phyloP scores from a whole-genome alignment of 2,888 invertebrate genomes.

The Lasioglossum morio region DNA sequence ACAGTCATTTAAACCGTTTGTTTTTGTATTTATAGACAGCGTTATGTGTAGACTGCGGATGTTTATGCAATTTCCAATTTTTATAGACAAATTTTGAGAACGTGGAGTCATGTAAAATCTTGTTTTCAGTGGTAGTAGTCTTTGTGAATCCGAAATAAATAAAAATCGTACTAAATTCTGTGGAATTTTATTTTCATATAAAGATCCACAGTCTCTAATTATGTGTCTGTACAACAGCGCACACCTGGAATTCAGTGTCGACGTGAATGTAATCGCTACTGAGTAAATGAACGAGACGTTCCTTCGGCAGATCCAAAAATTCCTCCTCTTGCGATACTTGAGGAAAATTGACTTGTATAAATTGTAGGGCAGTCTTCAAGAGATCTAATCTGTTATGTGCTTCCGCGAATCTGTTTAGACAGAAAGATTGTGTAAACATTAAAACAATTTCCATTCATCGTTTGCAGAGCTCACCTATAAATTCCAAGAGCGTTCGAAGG shows the following conservation, averaged over 20 bases:
- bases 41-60: background rate
- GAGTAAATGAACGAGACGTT: slow-evolving; percentile 91
- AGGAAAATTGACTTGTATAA: slow-evolving; percentile 94
- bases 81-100: too few relatives aligned
- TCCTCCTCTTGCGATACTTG: slow-evolving; percentile 93
- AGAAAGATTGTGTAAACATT: slow-evolving; percentile 20
- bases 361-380: slow-evolving; percentile 91
- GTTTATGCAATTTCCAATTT: too few relatives aligned
- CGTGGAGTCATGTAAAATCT: too few relatives aligned
- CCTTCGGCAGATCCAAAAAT: slow-evolving; percentile 92
- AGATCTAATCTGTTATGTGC: slow-evolving; percentile 93
- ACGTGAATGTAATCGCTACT: slow-evolving; percentile 94
- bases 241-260: slow-evolving; percentile 94
- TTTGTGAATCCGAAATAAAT: too few relatives aligned
- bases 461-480: slow-evolving; percentile 86
- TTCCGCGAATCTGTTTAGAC: slow-evolving; percentile 91
- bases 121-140: too few relatives aligned
- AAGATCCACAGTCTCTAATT: too few relatives aligned
- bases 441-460: background rate
- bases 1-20: background rate
- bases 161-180: too few relatives aligned
- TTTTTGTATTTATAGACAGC: background rate
- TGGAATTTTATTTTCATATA: too few relatives aligned
- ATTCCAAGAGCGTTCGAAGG: slow-evolving; percentile 95
- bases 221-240: slow-evolving; percentile 28